phyloP scores from a whole-genome alignment of 2,113 vertebrate genomes.

The Smithornis capensis region DNA sequence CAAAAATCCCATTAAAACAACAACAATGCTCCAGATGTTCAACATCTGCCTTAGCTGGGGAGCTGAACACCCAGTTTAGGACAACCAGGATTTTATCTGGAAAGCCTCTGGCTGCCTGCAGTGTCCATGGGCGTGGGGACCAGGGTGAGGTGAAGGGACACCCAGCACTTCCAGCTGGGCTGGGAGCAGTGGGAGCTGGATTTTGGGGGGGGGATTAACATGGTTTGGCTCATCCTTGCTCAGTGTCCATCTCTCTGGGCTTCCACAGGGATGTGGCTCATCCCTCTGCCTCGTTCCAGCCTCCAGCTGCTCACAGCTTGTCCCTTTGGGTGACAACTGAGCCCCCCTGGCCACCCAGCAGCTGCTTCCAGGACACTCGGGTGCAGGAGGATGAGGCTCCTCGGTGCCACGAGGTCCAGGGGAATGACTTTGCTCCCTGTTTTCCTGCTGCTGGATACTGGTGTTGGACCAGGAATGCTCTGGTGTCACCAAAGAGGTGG shows the following conservation, averaged over 20 bases:
- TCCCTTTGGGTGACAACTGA: not conserved
- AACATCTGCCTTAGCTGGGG: not conserved
- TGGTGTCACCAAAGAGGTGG: not conserved
- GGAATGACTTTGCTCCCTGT: not conserved
- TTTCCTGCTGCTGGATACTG: not conserved
- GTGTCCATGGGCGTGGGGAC: accelerated
- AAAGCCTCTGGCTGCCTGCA: not conserved
- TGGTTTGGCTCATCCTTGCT: accelerated
- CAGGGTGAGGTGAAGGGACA: accelerated
- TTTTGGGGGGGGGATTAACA: not conserved
- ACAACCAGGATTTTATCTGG: not conserved
- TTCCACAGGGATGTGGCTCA: not conserved
- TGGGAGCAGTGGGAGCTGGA: not conserved
- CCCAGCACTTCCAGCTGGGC: not conserved
- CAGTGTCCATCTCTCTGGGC: accelerated
- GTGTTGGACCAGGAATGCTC: not conserved
- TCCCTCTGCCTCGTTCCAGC: not conserved
- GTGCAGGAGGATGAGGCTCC: not conserved
- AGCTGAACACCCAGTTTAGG: not conserved
- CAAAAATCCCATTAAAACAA: not conserved
- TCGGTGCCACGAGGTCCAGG: not conserved
- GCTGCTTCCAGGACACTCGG: not conserved
- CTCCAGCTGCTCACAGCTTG: not conserved
- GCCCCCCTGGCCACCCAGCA: not conserved
- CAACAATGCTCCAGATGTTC: not conserved